phyloP scores from a whole-genome alignment of 1,140 invertebrate genomes.

The Zaprionus nigranus region DNA sequence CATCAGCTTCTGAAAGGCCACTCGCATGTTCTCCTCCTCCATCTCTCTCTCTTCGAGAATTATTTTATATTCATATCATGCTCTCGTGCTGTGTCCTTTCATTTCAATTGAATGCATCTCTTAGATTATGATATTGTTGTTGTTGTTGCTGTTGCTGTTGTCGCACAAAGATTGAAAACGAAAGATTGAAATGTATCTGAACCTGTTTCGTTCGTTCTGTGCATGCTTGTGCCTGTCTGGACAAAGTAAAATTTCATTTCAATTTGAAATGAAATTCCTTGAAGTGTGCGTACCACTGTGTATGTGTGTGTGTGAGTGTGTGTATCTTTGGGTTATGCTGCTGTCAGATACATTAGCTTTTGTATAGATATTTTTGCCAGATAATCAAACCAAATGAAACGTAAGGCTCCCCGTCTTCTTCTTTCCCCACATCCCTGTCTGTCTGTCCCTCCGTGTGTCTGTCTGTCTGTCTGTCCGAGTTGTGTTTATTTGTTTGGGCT shows the following conservation, averaged over 20 bases:
- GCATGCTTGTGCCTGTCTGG: constrained; percentile 16
- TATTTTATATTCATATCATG: constrained; percentile 79
- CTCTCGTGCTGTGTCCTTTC: constrained; percentile 68
- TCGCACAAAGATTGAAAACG: constrained; percentile 71
- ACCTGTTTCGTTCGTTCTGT: constrained; percentile 32
- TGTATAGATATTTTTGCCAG: constrained; percentile 58
- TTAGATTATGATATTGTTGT: constrained; percentile 34
- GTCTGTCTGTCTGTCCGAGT: constrained; percentile 1
- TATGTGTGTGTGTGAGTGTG: constrained; percentile 7
- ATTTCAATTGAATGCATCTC: constrained; percentile 75
- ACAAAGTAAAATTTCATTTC: constrained; percentile 56
- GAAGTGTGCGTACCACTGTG: constrained; percentile 21
- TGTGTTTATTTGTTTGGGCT: constrained; percentile 3
- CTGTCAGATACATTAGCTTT: constrained; percentile 62
- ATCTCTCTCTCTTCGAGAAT: constrained; percentile 13
- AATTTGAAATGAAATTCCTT: constrained; percentile 68
- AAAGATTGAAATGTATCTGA: constrained; percentile 79
- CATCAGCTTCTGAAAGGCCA: constrained; percentile 8
- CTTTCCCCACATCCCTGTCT: neutral
- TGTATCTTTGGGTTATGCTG: constrained; percentile 51
- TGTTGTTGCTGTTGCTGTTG: constrained; percentile 50
- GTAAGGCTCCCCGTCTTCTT: neutral
- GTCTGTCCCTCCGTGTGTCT: neutral
- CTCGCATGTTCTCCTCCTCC: neutral
- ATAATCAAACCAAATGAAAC: constrained; percentile 49